Evolutionary conservation across 2,113 vertebrate species (phyloP), one percentile per base, ranked within the genome.

Genomic region (Drymodes brunneopygia): DNA sequence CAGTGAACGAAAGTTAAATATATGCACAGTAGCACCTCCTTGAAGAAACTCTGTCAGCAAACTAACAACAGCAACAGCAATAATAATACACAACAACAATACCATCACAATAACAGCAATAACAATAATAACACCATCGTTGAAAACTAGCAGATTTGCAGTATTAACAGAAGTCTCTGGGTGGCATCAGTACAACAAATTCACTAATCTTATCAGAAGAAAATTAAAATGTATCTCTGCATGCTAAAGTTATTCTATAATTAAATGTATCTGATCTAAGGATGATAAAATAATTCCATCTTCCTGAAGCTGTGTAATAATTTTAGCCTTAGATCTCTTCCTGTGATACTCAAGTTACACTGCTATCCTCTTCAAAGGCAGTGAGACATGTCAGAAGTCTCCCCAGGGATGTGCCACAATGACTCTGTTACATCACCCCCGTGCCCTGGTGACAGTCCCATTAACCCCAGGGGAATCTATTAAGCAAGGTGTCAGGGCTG

Each of bases 391-490:
- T 21, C 75, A 71, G 64, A 83, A 86, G 20, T 25, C 19, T 78
- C 58, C 1, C 0, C 42, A 25, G 42, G 51, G 94, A 81, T 80
- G 69, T 95, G 95, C 91, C 96, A 96, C 12, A 0, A 31, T 67
- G 97, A 95, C 96, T 96, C 40, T 3, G 50, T 64, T 91, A 88
- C 96, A 64, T 42, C 82, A 36, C 83, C 93, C 62, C 91, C 21
- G 78, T 89, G 86, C 96, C 92, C 70, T 93, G 91, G 86, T 97
- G 94, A 95, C 97, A 94, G 45, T 89, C 66, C 87, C 95, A 96
- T 98, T 97, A 98, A 97, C 96, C 96, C 84, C 62, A 95, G 89
- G 65, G 94, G 95, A 97, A 96, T 62, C 77, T 95, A 94, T 95
- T 77, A 87, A 93, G 50, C 12, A 10, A 84, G 74, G 29, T 31